These are phyloP conservation scores for Anagrus nilaparvatae DNA, from an alignment of 1,140 invertebrate genomes.

Conservation along the genomic window DNA sequence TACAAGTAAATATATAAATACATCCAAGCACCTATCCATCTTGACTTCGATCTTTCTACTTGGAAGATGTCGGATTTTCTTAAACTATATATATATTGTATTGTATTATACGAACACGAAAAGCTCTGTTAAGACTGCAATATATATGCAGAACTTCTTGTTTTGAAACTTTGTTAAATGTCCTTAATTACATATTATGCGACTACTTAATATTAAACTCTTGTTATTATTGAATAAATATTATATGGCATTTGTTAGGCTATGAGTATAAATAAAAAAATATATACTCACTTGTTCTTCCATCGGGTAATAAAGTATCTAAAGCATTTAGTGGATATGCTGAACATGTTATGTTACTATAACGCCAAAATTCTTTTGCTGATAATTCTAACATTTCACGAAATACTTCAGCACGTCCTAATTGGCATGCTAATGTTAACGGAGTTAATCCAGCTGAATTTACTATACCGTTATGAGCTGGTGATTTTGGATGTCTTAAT, in stretches of 20 bases:
- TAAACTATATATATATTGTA: too few species aligned
- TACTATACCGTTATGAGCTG: constrained; percentile 80
- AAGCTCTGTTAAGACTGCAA: too few species aligned
- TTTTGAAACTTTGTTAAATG: constrained; percentile 39
- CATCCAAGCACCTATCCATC: too few species aligned
- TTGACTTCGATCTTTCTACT: too few species aligned
- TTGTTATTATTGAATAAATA: not conserved
- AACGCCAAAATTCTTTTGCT: constrained; percentile 94
- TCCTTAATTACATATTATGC: constrained; percentile 31
- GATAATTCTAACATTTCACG: constrained; percentile 95
- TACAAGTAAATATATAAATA: too few species aligned
- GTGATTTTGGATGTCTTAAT: constrained; percentile 82
- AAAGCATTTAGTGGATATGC: constrained; percentile 92
- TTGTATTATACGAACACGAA: too few species aligned
- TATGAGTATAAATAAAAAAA: not conserved
- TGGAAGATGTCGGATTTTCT: too few species aligned
- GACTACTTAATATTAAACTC: not conserved
- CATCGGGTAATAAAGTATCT: constrained; percentile 89
- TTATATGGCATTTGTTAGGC: too few species aligned
- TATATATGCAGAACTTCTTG: too few species aligned
- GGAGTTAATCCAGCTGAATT: constrained; percentile 90
- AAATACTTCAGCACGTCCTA: constrained; percentile 92
- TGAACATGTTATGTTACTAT: constrained; percentile 98
- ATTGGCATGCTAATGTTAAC: constrained; percentile 87
- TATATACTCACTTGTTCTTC: constrained; percentile 74